Percentiles rank a stretch among this genome's conserved stretches.
Conservation (phyloP, 2,888 invertebrate species). For the Pristionchus japonicus region DNA sequence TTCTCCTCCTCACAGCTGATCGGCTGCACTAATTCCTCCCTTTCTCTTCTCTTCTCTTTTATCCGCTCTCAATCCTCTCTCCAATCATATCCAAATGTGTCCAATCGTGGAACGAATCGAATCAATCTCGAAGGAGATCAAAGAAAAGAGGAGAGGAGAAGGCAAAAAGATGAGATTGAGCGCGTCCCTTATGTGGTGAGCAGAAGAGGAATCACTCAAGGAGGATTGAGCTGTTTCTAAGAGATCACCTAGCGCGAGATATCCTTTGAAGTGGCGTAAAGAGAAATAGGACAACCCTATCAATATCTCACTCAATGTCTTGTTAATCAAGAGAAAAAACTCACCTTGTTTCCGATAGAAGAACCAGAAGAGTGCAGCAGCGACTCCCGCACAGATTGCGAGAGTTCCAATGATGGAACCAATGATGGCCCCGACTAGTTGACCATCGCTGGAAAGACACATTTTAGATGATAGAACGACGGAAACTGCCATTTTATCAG, state of each 20-base stretch:
- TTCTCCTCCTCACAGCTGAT: background rate
- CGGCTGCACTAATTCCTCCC: background rate
- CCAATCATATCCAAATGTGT: conserved; percentile 39
- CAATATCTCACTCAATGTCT: background rate
- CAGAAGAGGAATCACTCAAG: background rate
- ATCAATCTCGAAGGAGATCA: conserved; percentile 32
- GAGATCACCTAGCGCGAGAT: background rate
- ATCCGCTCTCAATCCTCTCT: conserved; percentile 15
- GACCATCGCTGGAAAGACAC: conserved; percentile 57
- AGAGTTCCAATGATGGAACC: conserved; percentile 70
- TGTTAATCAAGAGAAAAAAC: background rate
- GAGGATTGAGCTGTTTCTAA: background rate
- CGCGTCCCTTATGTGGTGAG: background rate
- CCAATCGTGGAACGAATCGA: conserved; percentile 31
- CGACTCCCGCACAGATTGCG: conserved; percentile 62
- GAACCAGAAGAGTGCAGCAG: conserved; percentile 56
- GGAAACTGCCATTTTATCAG: background rate
- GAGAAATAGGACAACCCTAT: background rate
- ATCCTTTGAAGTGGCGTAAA: background rate
- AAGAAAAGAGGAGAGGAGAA: conserved; percentile 8
- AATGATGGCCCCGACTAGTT: conserved; percentile 69
- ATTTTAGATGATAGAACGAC: background rate
- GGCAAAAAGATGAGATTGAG: conserved; percentile 10
- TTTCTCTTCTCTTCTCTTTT: background rate
- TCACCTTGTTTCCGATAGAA: conserved; percentile 29